Evolutionary conservation across 2,113 vertebrate species (phyloP).

Genomic region (Callopanchax toddi): DNA sequence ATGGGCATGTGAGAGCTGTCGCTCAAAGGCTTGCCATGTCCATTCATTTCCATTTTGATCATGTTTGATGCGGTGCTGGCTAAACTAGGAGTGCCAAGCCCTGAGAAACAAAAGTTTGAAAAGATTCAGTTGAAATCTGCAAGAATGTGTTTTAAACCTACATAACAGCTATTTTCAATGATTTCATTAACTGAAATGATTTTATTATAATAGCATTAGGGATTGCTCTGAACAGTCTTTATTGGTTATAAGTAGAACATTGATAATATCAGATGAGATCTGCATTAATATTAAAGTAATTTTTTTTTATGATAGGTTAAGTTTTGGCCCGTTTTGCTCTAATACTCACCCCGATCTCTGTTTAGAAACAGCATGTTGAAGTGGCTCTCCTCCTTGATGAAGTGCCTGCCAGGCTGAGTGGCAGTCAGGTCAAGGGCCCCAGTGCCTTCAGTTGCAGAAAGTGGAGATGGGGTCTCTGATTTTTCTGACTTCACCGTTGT

Average conservation of each 20-base stretch:
- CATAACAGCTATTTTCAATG: too few relatives aligned
- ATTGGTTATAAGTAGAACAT: not conserved
- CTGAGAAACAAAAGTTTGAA: constrained; percentile 74
- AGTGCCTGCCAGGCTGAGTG: constrained; percentile 84
- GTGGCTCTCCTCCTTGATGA: constrained; percentile 95
- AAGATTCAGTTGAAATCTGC: too few relatives aligned
- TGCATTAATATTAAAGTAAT: constrained; percentile 6
- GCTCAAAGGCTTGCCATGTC: constrained; percentile 91
- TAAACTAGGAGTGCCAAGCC: constrained; percentile 89
- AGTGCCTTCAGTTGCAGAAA: constrained; percentile 85
- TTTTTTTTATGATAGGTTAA: not conserved
- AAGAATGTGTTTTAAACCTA: too few relatives aligned
- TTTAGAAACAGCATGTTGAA: constrained; percentile 97
- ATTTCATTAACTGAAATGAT: not conserved
- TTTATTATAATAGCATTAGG: not conserved
- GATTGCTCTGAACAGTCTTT: not conserved
- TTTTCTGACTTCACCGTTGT: constrained; percentile 94
- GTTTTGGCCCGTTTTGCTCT: constrained; percentile 54
- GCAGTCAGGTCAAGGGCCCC: constrained; percentile 97
- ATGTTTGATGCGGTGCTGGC: constrained; percentile 88
- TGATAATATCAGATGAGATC: not conserved
- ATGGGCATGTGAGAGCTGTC: constrained; percentile 88
- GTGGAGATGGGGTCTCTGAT: constrained; percentile 87
- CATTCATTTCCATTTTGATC: constrained; percentile 98
- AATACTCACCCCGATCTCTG: constrained; percentile 96